phyloP scores from a whole-genome alignment of 2,888 invertebrate species.

The Arenicola marina region DNA sequence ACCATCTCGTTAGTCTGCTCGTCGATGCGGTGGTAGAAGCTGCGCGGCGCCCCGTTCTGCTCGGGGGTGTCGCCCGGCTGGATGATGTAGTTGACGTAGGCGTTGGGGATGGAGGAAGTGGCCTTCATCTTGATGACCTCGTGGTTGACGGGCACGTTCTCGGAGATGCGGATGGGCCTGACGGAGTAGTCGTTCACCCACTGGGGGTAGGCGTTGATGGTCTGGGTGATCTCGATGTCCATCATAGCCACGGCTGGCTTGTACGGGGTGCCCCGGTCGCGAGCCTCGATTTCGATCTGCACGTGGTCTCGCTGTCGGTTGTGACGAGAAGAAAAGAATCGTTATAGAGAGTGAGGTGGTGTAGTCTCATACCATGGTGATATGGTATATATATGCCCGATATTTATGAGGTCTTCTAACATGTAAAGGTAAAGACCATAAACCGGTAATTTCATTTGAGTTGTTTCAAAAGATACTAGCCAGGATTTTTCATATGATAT shows the following conservation, averaged over 20 bases:
- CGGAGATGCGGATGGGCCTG: constrained; percentile 22
- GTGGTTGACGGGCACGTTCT: constrained; percentile 33
- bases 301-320: constrained; percentile 30
- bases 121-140: constrained; percentile 32
- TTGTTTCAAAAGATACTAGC: no score
- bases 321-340: neutral
- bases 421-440: no score
- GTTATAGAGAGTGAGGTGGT: no score
- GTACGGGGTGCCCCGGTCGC: constrained; percentile 95
- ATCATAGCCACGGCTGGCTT: constrained; percentile 96
- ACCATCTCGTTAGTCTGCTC: constrained; percentile 35
- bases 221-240: constrained; percentile 90
- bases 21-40: constrained; percentile 32
- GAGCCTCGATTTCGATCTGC: constrained; percentile 88
- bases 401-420: no score
- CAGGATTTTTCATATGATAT: no score
- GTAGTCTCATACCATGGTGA: no score
- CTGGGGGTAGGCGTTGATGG: constrained; percentile 36
- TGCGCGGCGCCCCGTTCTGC: constrained; percentile 32
- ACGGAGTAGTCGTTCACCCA: constrained; percentile 36
- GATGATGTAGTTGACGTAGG: constrained; percentile 33
- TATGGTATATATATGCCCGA: no score
- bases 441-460: no score
- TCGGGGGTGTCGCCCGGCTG: constrained; percentile 35
- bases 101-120: constrained; percentile 17